Conservation (phyloP, 2,888 invertebrate genomes). For the Hyles lineata region DNA sequence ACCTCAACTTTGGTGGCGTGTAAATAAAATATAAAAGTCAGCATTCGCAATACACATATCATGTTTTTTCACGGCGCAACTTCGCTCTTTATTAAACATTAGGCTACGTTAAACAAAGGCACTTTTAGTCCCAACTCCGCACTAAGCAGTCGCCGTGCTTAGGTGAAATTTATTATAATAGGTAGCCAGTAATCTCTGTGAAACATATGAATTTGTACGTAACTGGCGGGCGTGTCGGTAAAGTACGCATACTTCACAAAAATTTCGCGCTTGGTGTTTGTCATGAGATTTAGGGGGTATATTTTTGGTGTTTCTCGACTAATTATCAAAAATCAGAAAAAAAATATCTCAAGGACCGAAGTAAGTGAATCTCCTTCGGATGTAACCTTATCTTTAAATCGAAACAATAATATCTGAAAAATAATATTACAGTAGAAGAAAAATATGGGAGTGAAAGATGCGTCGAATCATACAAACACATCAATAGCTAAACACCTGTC, state of each 20-base stretch:
- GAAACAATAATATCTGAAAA: too few relatives aligned
- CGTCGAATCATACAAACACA: too few relatives aligned
- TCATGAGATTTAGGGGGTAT: slow-evolving; percentile 33
- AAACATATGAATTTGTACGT: slow-evolving; percentile 58
- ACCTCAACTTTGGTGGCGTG: slow-evolving; percentile 27
- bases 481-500: too few relatives aligned
- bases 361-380: too few relatives aligned
- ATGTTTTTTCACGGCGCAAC: slow-evolving; percentile 26
- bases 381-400: too few relatives aligned
- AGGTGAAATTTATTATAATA: slow-evolving; percentile 48
- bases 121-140: slow-evolving; percentile 40
- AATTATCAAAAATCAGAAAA: not conserved
- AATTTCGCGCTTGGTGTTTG: slow-evolving; percentile 47
- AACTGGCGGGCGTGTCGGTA: slow-evolving; percentile 54
- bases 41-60: slow-evolving; percentile 19
- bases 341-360: too few relatives aligned
- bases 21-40: slow-evolving; percentile 19
- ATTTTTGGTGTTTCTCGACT: not conserved
- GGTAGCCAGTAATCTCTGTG: slow-evolving; percentile 53
- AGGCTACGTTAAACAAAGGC: slow-evolving; percentile 25
- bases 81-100: slow-evolving; percentile 27
- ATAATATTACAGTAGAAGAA: too few relatives aligned
- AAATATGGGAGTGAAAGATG: too few relatives aligned
- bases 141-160: slow-evolving; percentile 44
- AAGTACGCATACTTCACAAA: slow-evolving; percentile 68